These are phyloP conservation scores for Pelodytes ibericus DNA, from an alignment of 2,797 vertebrate genomes.

Conservation along the genomic window DNA sequence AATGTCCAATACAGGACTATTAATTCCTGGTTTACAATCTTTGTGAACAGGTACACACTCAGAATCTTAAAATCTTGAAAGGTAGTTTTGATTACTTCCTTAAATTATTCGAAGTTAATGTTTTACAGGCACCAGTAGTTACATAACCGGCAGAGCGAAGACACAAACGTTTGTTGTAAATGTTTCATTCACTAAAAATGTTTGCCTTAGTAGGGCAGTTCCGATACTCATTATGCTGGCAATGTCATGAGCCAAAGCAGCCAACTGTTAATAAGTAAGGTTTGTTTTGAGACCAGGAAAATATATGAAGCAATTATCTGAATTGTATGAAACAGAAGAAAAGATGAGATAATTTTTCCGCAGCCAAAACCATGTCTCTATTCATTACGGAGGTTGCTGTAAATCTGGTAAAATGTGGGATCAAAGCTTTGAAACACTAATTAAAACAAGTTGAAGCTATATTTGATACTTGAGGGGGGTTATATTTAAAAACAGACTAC, in stretches of 20 bases:
- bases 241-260: conserved; percentile 15
- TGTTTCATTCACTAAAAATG: not conserved
- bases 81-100: not conserved
- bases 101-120: not conserved
- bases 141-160: not conserved
- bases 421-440: too few relatives aligned
- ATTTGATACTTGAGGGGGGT: not conserved
- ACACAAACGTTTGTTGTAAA: conserved; percentile 5
- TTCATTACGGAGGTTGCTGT: not conserved
- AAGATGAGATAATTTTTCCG: conserved; percentile 17
- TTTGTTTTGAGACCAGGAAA: conserved; percentile 1
- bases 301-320: conserved; percentile 23
- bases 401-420: not conserved
- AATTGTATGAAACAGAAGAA: not conserved
- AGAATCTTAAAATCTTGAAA: not conserved
- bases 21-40: too few relatives aligned
- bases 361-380: not conserved
- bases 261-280: conserved; percentile 16
- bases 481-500: too few relatives aligned
- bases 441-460: not conserved
- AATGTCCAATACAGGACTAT: too few relatives aligned
- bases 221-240: conserved; percentile 11
- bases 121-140: not conserved
- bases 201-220: conserved; percentile 27
- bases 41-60: not conserved